A percentile compares a stretch with the other conserved stretches of the same genome.
Evolutionary conservation across 2,797 vertebrate genomes (phyloP).

Genomic region (Florisuga fusca): DNA sequence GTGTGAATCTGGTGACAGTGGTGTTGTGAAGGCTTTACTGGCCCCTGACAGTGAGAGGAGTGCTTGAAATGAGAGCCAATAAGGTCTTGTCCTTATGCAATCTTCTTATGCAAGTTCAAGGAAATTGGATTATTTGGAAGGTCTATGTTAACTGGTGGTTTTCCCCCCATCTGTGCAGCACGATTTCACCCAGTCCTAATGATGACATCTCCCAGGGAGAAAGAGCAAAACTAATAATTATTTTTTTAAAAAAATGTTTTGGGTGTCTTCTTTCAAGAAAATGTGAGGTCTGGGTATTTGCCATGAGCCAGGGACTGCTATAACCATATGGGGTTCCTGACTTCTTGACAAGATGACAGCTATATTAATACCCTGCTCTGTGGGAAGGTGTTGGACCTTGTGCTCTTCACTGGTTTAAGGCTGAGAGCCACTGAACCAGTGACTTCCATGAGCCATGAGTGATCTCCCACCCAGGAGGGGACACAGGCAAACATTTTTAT

Average conservation of each 20-base stretch:
- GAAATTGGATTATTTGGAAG: neutral
- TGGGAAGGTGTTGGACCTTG: neutral
- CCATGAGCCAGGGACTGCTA: neutral
- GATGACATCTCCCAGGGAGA: neutral
- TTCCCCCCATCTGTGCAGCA: neutral
- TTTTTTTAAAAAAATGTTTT: too few species aligned
- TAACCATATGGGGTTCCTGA: neutral
- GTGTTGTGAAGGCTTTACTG: neutral
- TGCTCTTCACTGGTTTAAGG: neutral
- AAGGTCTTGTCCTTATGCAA: neutral
- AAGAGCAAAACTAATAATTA: neutral
- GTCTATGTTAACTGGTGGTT: neutral
- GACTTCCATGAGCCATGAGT: neutral
- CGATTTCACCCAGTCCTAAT: neutral
- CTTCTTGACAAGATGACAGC: neutral
- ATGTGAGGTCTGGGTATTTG: neutral
- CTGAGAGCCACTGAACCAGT: neutral
- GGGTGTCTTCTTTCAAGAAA: neutral
- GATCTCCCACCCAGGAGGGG: neutral
- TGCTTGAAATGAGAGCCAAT: neutral
- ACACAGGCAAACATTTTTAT: neutral
- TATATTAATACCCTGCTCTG: neutral
- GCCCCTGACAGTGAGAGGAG: neutral
- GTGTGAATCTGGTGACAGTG: fast-evolving
- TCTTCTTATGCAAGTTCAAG: neutral